A percentile compares a stretch with the other conserved stretches of the same genome.
These are phyloP conservation scores for Pecten maximus DNA, from an alignment of 2,888 invertebrate species.

Conservation along the genomic window DNA sequence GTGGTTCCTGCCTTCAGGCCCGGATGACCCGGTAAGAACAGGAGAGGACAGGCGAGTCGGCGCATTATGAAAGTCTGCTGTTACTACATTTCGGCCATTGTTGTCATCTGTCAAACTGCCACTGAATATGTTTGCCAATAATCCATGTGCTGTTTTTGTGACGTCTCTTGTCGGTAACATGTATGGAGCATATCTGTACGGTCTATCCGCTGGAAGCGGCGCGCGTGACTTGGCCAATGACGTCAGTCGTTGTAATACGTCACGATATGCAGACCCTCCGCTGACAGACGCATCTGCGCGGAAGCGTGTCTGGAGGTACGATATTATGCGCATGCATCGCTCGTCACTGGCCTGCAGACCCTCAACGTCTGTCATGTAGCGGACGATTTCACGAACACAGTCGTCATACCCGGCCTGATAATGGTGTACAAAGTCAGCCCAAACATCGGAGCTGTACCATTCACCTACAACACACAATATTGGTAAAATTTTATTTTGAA, in stretches of 20 bases:
- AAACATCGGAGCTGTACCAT: constrained; percentile 62
- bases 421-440: constrained; percentile 65
- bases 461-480: constrained; percentile 56
- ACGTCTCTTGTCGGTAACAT: not conserved
- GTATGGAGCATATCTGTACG: not conserved
- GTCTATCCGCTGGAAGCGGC: not conserved
- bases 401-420: constrained; percentile 67
- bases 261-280: constrained; percentile 52
- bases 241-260: constrained; percentile 20
- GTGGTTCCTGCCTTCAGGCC: not conserved
- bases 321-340: constrained; percentile 59
- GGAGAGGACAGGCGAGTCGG: not conserved
- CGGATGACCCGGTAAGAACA: not conserved
- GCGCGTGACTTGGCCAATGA: not conserved
- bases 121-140: not conserved
- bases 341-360: constrained; percentile 55
- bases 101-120: not conserved
- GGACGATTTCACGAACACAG: constrained; percentile 63
- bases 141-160: not conserved
- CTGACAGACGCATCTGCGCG: constrained; percentile 53
- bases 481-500: no score
- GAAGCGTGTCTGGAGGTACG: constrained; percentile 63
- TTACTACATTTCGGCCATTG: not conserved
- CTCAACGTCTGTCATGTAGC: constrained; percentile 64
- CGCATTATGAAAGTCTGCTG: not conserved